A percentile compares a stretch with the other conserved stretches of the same genome.
phyloP scores from a whole-genome alignment of 1,140 invertebrate genomes.

The Drosophila ironensis region DNA sequence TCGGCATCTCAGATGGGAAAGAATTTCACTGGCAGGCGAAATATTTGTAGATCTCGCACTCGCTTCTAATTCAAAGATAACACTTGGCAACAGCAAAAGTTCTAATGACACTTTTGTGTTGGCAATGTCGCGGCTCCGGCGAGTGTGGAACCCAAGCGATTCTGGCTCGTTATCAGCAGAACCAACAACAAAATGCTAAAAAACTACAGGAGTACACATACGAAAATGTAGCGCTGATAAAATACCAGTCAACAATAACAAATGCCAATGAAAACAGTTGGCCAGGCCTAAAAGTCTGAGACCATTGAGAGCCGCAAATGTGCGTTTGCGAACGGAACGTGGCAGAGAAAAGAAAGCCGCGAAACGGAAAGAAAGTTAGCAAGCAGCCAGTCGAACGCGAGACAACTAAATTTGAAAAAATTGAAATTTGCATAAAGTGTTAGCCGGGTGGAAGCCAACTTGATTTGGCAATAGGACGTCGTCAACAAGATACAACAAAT shows the following conservation, averaged over 20 bases:
- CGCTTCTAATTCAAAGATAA: conserved; percentile 26
- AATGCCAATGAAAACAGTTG: conserved; percentile 28
- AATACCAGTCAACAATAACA: conserved; percentile 59
- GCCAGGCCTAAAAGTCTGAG: conserved; percentile 18
- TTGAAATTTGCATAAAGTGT: conserved; percentile 63
- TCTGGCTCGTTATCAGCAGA: conserved; percentile 22
- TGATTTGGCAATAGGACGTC: conserved; percentile 54
- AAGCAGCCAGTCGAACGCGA: neutral
- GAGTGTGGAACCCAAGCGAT: conserved; percentile 15
- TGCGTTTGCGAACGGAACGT: conserved; percentile 49
- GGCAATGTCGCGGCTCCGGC: conserved; percentile 27
- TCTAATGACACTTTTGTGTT: conserved; percentile 18
- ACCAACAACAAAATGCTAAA: conserved; percentile 2
- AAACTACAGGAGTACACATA: conserved; percentile 5
- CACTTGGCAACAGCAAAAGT: conserved; percentile 17
- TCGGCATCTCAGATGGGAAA: conserved; percentile 13
- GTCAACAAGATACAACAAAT: conserved; percentile 6
- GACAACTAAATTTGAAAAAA: conserved; percentile 32
- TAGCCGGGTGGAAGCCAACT: conserved; percentile 40
- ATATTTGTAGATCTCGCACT: conserved; percentile 9
- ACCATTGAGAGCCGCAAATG: conserved; percentile 32
- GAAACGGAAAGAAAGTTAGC: conserved; percentile 60
- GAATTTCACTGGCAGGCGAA: conserved; percentile 10
- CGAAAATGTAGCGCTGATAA: conserved; percentile 55
- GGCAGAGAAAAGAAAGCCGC: conserved; percentile 65